Evolutionary conservation across 1,140 invertebrate species (phyloP).

Genomic region (Daktulosphaira vitifoliae): DNA sequence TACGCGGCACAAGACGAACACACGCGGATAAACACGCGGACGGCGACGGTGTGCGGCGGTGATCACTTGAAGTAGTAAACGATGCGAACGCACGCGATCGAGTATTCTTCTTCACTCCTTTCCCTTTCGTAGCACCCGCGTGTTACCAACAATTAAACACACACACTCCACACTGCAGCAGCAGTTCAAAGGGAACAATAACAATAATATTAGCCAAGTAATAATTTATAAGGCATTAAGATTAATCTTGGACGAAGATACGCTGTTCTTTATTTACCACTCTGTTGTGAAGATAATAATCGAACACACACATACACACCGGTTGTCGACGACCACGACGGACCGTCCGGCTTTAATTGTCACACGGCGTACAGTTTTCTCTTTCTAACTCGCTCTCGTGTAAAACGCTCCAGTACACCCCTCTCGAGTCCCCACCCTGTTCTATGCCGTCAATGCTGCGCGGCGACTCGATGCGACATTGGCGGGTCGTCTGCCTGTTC

Average conservation of each 20-base stretch:
- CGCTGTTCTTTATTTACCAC: too few relatives aligned
- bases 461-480: background rate
- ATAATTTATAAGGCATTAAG: too few relatives aligned
- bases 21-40: background rate
- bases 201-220: too few relatives aligned
- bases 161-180: too few relatives aligned
- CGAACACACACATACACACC: background rate
- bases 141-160: too few relatives aligned
- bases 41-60: background rate
- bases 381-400: background rate
- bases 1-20: background rate
- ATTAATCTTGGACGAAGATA: too few relatives aligned
- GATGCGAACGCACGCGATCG: background rate
- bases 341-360: constrained; percentile 27
- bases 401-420: background rate
- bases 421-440: background rate
- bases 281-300: too few relatives aligned
- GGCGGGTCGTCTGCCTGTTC: background rate
- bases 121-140: too few relatives aligned
- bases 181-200: too few relatives aligned
- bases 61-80: too few relatives aligned
- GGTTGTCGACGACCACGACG: background rate
- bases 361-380: background rate
- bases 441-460: background rate
- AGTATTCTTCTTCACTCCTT: too few relatives aligned